Base-by-base conservation (phyloP, 1,140 invertebrate species). In the Diachasma alloeum region DNA sequence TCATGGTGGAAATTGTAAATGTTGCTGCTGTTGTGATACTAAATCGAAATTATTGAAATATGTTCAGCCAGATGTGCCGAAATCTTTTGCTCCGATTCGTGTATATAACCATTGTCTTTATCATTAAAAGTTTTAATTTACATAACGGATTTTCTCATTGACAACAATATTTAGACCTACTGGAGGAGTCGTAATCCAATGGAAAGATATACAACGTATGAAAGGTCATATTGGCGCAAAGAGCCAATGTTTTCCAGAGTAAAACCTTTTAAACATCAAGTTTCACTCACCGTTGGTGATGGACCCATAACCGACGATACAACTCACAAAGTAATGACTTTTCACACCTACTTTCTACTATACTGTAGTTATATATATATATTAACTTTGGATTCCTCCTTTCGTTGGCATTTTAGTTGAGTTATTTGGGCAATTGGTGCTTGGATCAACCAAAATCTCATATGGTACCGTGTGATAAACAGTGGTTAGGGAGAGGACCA, bases 141-240 rank as follows among this genome's bases (percentile, higher is more conserved):
- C 8, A 24, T 31, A 46, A 44, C 1, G 24, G 48, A 26, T 66
- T 46, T n/a, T 90, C 17, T 77, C 91, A 90, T 0, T 74, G 6
- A 68, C 19, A 66, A 31, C 6, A 31, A 31, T 68, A 63, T 85
- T 0, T 78, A 91, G 46, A 89, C 89, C 78, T 92, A 91, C 68
- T 83, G 87, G 77, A 90, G 90, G 77, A 88, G 91, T 0, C 84
- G 85, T n/a, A 79, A 88, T 13, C 90, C 90, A 10, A 81, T 93
- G 82, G 91, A 92, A 10, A 88, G 91, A 26, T 81, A 89, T 13
- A 93, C 92, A 3, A 92, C 91, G 0, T 93, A 93, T 72, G 88
- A 87, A 39, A 88, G 91, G 5, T 93, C 92, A 0, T 93, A 91
- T 78, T 90, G 91, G 81, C n/a, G 10, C 0, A 88, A 88, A 6